Percentiles rank a stretch among this genome's conserved stretches.
Evolutionary conservation across 1,140 invertebrate species (phyloP).

Genomic region (Latrodectus geometricus): DNA sequence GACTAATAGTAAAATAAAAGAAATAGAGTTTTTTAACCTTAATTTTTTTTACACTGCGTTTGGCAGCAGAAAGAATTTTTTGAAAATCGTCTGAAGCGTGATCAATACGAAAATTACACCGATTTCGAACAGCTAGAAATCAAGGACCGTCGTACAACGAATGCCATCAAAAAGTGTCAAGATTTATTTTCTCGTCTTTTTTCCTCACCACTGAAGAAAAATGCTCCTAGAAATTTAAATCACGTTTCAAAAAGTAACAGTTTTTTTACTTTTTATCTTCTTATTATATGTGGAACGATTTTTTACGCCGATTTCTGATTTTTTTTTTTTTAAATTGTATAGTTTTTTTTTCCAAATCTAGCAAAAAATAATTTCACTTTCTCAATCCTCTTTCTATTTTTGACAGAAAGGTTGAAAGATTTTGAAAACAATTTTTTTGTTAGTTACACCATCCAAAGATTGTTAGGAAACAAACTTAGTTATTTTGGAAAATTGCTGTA

Average conservation of each 20-base stretch:
- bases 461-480: too few species aligned
- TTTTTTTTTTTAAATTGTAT: not conserved
- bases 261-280: not conserved
- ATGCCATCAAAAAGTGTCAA: slow-evolving; percentile 22
- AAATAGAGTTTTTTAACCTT: not conserved
- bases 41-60: slow-evolving; percentile 14
- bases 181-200: slow-evolving; percentile 11
- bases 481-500: too few species aligned
- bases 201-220: not conserved
- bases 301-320: not conserved
- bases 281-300: slow-evolving; percentile 21
- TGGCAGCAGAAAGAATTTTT: slow-evolving; percentile 11
- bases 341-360: not conserved
- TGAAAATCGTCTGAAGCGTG: slow-evolving; percentile 42
- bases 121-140: slow-evolving; percentile 41
- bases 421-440: too few species aligned
- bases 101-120: slow-evolving; percentile 56
- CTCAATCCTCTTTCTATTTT: not conserved
- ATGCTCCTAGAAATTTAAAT: slow-evolving; percentile 42
- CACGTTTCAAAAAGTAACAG: slow-evolving; percentile 27
- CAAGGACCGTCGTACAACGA: slow-evolving; percentile 8
- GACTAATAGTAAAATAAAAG: slow-evolving; percentile 39
- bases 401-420: not conserved
- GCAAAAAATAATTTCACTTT: not conserved
- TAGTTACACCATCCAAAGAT: too few species aligned